Conservation (phyloP, 2,888 invertebrate species). For the Clivina fossor region DNA sequence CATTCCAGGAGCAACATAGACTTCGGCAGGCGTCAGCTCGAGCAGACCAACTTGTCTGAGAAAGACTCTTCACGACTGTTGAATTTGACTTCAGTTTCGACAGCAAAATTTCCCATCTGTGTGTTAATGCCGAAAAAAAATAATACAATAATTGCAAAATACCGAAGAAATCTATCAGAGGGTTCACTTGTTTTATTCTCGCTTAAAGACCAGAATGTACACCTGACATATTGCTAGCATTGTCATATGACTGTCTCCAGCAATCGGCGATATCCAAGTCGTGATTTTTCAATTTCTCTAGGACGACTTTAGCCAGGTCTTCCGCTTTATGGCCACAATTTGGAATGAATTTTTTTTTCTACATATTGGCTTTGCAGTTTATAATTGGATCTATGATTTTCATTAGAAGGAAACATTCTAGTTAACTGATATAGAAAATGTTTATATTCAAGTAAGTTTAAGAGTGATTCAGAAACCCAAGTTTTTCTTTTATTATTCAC, state of each 20-base stretch:
- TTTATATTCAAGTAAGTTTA: no score
- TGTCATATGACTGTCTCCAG: constrained; percentile 30
- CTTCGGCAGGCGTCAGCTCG: constrained; percentile 35
- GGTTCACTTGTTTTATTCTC: constrained; percentile 23
- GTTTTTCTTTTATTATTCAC: no score
- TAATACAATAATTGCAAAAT: no score
- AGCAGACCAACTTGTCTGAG: constrained; percentile 36
- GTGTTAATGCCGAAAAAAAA: no score
- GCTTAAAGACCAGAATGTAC: constrained; percentile 15
- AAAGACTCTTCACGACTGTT: constrained; percentile 34
- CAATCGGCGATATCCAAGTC: constrained; percentile 31
- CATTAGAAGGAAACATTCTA: no score
- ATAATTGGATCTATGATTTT: no score
- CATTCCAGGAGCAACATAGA: constrained; percentile 32
- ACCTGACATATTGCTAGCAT: constrained; percentile 33
- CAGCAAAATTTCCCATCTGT: constrained; percentile 4
- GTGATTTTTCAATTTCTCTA: constrained; percentile 9
- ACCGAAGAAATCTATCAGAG: constrained; percentile 26
- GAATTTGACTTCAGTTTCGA: constrained; percentile 25
- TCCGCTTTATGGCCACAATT: constrained; percentile 12
- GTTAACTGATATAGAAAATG: no score
- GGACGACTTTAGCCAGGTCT: neutral
- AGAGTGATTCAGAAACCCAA: no score
- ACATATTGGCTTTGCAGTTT: no score
- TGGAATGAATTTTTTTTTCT: no score